A percentile compares a stretch with the other conserved stretches of the same genome.
phyloP scores from a whole-genome alignment of 2,888 invertebrate species.

The Neoascia interrupta region DNA sequence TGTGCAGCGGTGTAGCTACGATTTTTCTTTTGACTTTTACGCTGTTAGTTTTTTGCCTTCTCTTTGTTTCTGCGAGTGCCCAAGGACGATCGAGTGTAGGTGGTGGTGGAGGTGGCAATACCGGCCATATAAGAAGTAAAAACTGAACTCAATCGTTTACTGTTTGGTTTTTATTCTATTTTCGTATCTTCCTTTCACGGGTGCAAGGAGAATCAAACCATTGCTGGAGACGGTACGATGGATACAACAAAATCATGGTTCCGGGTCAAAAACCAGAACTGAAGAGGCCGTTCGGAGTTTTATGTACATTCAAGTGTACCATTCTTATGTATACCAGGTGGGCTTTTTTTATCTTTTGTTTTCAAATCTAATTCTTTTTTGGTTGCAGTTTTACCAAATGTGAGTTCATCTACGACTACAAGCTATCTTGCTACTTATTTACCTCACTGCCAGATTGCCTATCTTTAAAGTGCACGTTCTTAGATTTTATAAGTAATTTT shows the following conservation, averaged over 20 bases:
- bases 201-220: slow-evolving; percentile 77
- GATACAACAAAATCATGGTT: slow-evolving; percentile 77
- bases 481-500: slow-evolving; percentile 75
- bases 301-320: slow-evolving; percentile 78
- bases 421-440: slow-evolving; percentile 78
- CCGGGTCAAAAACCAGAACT: slow-evolving; percentile 77
- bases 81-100: slow-evolving; percentile 71
- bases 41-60: slow-evolving; percentile 46
- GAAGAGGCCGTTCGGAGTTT: slow-evolving; percentile 77
- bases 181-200: not conserved
- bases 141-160: slow-evolving; percentile 18
- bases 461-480: slow-evolving; percentile 77
- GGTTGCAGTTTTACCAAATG: slow-evolving; percentile 76
- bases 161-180: slow-evolving; percentile 1
- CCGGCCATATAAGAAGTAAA: slow-evolving; percentile 77
- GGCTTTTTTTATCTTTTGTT: not conserved
- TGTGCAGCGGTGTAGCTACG: slow-evolving; percentile 42
- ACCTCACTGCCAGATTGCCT: slow-evolving; percentile 79
- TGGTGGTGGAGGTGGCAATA: slow-evolving; percentile 23
- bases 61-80: slow-evolving; percentile 37
- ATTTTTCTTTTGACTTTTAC: slow-evolving; percentile 53
- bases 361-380: not conserved
- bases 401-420: slow-evolving; percentile 78
- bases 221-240: slow-evolving; percentile 79
- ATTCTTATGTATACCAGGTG: slow-evolving; percentile 77